Evolutionary conservation across 2,888 invertebrate species (phyloP), one percentile per base, ranked within the genome.

Genomic region (Hoplodrina ambigua): DNA sequence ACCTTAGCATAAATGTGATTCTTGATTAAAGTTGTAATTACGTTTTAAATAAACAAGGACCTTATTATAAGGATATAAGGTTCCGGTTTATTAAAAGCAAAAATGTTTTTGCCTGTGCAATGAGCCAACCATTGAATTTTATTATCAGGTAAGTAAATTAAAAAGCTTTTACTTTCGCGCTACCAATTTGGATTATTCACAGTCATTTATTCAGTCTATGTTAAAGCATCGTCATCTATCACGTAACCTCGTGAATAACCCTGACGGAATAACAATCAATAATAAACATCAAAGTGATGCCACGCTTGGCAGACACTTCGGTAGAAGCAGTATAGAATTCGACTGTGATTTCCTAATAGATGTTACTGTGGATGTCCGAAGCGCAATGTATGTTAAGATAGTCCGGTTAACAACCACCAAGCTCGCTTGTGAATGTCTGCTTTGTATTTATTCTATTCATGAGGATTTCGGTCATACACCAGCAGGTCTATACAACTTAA

Each of bases 241-340:
- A 69, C 46, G 17, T 19, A 44, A 61, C 4, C 17, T 25, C 11
- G 19, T 60, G n/a, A 69, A 54, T 37, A 57, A 17, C 13, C 17
- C 1, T 17, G 15, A 56, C 13, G 53, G n/a, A 53, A 20, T 1
- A 33, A 55, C 7, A 37, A n/a, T n/a, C n/a, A n/a, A n/a, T n/a
- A n/a, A n/a, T 44, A 11, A 6, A 57, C 20, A 52, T 57, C 46
- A 72, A 72, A 71, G 44, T 3, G 3, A 52, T 61, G 13, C 4
- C n/a, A 17, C 44, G 13, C 17, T 37, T 46, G 19, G 44, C 25
- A 52, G 44, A 37, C 17, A 56, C 52, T 33, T 52, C 46, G 52
- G 46, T 19, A 71, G 8, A 8, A 8, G 37, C 37, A 25, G 37
- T 37, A 37, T 46, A 4, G 17, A 46, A 46, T 46, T 17, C 15